Evolutionary conservation across 1,140 invertebrate species (phyloP).

Genomic region (Littorina saxatilis): DNA sequence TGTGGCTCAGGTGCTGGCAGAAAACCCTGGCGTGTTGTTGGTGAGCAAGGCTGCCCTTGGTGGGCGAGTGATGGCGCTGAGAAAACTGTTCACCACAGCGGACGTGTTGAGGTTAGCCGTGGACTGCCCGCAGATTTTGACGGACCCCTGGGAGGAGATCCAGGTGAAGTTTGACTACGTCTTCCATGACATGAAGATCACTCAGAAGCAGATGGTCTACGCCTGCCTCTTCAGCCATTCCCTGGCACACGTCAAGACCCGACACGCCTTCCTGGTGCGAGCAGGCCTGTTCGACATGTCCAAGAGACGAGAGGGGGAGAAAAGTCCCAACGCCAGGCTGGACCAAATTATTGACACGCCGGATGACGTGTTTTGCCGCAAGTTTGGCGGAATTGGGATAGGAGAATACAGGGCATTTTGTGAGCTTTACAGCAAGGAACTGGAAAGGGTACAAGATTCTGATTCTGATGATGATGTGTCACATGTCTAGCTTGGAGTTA

Average conservation of each 20-base stretch:
- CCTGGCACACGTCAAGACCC: constrained; percentile 55
- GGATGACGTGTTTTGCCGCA: constrained; percentile 58
- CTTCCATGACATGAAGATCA: constrained; percentile 60
- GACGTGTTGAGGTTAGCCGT: constrained; percentile 10
- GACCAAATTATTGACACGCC: constrained; percentile 56
- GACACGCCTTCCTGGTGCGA: constrained; percentile 64
- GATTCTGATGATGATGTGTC: not conserved
- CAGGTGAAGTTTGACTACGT: constrained; percentile 65
- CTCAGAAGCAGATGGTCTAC: constrained; percentile 64
- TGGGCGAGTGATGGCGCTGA: constrained; percentile 41
- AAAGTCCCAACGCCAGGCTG: constrained; percentile 62
- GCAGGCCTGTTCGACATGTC: constrained; percentile 55
- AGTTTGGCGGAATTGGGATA: constrained; percentile 45
- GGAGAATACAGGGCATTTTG: constrained; percentile 61
- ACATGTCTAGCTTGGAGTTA: too few species aligned
- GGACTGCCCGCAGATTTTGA: constrained; percentile 53
- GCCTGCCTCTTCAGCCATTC: constrained; percentile 59
- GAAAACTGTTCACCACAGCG: constrained; percentile 45
- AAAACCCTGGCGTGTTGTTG: not conserved
- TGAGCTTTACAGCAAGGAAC: constrained; percentile 49
- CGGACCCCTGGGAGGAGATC: constrained; percentile 54
- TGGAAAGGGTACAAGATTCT: not conserved
- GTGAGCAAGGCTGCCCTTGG: not conserved
- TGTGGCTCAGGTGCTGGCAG: not conserved
- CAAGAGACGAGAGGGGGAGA: constrained; percentile 43